Evolutionary conservation across 1,140 invertebrate species (phyloP).

Genomic region (Drosophila teissieri): DNA sequence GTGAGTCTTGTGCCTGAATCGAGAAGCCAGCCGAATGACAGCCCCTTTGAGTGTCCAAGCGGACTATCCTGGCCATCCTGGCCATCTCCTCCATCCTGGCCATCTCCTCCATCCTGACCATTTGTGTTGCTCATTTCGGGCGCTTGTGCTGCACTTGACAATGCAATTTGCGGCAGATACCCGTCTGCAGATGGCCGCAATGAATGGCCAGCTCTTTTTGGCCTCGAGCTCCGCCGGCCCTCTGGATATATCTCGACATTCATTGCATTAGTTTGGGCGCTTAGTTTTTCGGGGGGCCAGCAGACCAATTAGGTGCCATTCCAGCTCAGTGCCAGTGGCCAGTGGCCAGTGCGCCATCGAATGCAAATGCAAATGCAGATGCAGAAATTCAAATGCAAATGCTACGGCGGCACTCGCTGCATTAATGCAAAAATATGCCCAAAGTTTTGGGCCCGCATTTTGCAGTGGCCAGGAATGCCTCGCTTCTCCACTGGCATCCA

Average conservation of each 20-base stretch:
- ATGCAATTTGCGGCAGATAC: slow-evolving; percentile 56
- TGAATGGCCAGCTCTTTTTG: slow-evolving; percentile 9
- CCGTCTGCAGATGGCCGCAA: slow-evolving; percentile 8
- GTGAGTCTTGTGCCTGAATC: too few relatives aligned
- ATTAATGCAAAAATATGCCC: slow-evolving; percentile 52
- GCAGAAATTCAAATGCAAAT: background rate
- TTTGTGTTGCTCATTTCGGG: slow-evolving; percentile 37
- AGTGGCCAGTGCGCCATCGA: background rate
- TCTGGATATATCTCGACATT: slow-evolving; percentile 37
- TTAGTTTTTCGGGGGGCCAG: slow-evolving; percentile 5
- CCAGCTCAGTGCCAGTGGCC: background rate
- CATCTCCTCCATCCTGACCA: slow-evolving; percentile 4
- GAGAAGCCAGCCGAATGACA: slow-evolving; percentile 10
- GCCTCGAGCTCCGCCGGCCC: background rate
- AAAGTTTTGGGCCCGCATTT: slow-evolving; percentile 22
- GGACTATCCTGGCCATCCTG: background rate
- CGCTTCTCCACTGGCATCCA: background rate
- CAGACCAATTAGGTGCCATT: slow-evolving; percentile 29
- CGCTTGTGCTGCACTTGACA: slow-evolving; percentile 55
- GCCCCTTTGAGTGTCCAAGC: slow-evolving; percentile 12
- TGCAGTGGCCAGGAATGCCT: slow-evolving; percentile 9
- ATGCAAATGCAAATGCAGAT: background rate
- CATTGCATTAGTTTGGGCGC: slow-evolving; percentile 49
- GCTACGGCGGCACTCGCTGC: slow-evolving; percentile 6
- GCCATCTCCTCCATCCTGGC: too few relatives aligned